A percentile compares a stretch with the other conserved stretches of the same genome.
These are phyloP conservation scores for Zelostemma sp. DNA, from an alignment of 1,140 invertebrate species.

Conservation along the genomic window DNA sequence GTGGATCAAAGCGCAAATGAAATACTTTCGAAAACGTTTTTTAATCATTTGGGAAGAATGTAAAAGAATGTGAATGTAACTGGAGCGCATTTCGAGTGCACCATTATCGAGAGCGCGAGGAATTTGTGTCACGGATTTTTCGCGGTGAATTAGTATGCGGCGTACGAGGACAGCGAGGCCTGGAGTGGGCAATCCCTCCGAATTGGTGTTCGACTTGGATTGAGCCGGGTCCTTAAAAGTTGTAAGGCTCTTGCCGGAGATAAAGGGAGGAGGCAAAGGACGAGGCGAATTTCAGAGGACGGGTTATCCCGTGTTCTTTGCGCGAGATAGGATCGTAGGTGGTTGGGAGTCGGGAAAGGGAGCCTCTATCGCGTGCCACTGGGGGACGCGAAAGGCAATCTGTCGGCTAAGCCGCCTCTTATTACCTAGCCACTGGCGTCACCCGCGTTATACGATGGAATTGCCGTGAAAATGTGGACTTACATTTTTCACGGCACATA, in stretches of 20 bases:
- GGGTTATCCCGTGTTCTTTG: conserved; percentile 22
- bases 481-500: conserved; percentile 29
- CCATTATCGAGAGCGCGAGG: background rate
- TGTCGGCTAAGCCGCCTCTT: conserved; percentile 45
- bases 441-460: conserved; percentile 35
- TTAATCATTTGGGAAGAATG: too few relatives aligned
- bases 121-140: background rate
- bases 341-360: conserved; percentile 32
- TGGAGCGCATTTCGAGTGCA: too few relatives aligned
- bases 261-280: background rate
- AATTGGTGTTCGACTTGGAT: conserved; percentile 7
- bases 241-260: background rate
- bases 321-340: conserved; percentile 33
- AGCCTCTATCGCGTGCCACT: conserved; percentile 29
- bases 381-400: conserved; percentile 36
- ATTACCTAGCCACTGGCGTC: conserved; percentile 41
- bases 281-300: conserved; percentile 1
- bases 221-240: conserved; percentile 1
- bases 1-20: too few relatives aligned
- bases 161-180: background rate
- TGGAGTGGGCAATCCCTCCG: conserved; percentile 3
- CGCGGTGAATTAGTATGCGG: background rate
- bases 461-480: conserved; percentile 37
- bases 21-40: too few relatives aligned
- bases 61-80: too few relatives aligned